A percentile compares a stretch with the other conserved stretches of the same genome.
These are phyloP conservation scores for Rotaria magnacalcarata DNA, from an alignment of 2,888 invertebrate genomes.

Conservation along the genomic window DNA sequence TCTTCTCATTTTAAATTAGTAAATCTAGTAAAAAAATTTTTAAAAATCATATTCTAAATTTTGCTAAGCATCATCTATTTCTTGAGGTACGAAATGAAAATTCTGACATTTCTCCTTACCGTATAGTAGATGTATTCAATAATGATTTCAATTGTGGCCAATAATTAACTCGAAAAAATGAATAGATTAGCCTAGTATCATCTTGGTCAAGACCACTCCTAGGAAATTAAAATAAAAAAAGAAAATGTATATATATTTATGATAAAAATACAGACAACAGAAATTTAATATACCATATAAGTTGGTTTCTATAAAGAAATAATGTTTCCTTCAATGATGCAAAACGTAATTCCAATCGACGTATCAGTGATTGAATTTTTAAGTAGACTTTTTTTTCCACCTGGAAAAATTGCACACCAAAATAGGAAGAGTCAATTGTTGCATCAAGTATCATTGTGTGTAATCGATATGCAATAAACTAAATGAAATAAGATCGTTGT, in stretches of 20 bases:
- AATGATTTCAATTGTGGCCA: not conserved
- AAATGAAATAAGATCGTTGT: not conserved
- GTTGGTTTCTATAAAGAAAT: conserved; percentile 82
- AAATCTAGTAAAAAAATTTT: too few species aligned
- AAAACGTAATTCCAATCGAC: conserved; percentile 61
- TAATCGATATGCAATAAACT: conserved; percentile 17
- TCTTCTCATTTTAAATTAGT: too few species aligned
- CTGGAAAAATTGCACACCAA: conserved; percentile 83
- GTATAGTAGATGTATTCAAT: not conserved
- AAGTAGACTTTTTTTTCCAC: conserved; percentile 81
- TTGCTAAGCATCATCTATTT: too few species aligned
- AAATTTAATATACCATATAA: conserved; percentile 69
- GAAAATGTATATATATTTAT: not conserved
- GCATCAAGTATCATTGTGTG: not conserved
- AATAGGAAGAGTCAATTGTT: not conserved
- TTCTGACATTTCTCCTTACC: not conserved
- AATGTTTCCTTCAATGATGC: conserved; percentile 71
- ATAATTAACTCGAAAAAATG: conserved; percentile 63
- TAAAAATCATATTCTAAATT: too few species aligned
- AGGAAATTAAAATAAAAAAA: conserved; percentile 48
- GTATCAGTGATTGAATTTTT: conserved; percentile 81
- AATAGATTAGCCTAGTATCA: conserved; percentile 82
- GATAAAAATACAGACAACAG: not conserved
- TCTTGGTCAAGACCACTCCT: conserved; percentile 78
- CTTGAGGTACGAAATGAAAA: too few species aligned